A percentile compares a stretch with the other conserved stretches of the same genome.
Evolutionary conservation across 2,888 invertebrate genomes (phyloP).

Genomic region (Pinctada fucata): DNA sequence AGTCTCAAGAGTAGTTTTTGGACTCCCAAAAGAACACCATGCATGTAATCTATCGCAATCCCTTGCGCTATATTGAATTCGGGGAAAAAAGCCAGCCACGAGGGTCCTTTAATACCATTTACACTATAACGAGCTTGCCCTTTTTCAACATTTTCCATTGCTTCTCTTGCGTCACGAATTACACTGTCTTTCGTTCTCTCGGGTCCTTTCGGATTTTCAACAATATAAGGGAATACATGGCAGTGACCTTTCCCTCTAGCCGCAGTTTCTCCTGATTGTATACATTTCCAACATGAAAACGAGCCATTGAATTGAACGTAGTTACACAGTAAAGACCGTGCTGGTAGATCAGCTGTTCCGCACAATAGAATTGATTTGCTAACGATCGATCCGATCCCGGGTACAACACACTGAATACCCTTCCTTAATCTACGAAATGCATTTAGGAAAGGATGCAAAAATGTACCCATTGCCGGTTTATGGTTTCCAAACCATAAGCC

Average conservation of each 20-base stretch:
- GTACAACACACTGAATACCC: not conserved
- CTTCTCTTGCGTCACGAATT: constrained; percentile 1
- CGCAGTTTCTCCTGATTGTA: constrained; percentile 18
- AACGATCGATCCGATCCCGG: not conserved
- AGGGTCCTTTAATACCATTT: constrained; percentile 30
- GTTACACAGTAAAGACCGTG: constrained; percentile 15
- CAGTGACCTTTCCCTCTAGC: constrained; percentile 27
- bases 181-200: constrained; percentile 3
- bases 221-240: constrained; percentile 21
- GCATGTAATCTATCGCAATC: constrained; percentile 38
- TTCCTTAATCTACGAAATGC: not conserved
- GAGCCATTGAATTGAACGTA: constrained; percentile 8
- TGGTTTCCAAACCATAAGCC: constrained; percentile 36
- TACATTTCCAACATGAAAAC: constrained; percentile 32
- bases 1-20: constrained; percentile 25
- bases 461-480: no score
- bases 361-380: constrained; percentile 16
- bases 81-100: constrained; percentile 26
- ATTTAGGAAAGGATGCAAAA: constrained; percentile 20
- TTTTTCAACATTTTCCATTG: not conserved
- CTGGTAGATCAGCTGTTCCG: constrained; percentile 23
- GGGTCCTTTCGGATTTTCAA: constrained; percentile 16
- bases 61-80: constrained; percentile 20
- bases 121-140: no score
- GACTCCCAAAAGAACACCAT: constrained; percentile 32